Evolutionary conservation across 2,888 invertebrate genomes (phyloP).

Genomic region (Hofmannophila pseudospretella): DNA sequence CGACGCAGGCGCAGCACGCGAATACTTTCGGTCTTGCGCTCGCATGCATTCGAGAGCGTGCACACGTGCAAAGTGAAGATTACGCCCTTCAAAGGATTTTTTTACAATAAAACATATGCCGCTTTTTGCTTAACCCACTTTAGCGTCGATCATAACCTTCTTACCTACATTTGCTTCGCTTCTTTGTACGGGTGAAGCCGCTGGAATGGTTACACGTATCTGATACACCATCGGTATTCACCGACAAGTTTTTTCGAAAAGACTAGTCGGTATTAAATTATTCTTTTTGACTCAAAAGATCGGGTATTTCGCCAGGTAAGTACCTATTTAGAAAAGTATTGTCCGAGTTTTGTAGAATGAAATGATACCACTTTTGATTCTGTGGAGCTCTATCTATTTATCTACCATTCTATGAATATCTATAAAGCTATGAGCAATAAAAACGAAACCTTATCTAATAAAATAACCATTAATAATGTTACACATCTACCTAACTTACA

Average conservation of each 20-base stretch:
- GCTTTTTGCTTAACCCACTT: slow-evolving; percentile 77
- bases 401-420: too few relatives aligned
- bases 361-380: too few relatives aligned
- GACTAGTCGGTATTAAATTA: slow-evolving; percentile 3
- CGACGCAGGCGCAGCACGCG: slow-evolving; percentile 29
- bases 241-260: slow-evolving; percentile 4
- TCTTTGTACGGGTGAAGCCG: slow-evolving; percentile 59
- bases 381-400: too few relatives aligned
- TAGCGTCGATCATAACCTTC: slow-evolving; percentile 74
- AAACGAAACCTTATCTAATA: too few relatives aligned
- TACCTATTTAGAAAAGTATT: too few relatives aligned
- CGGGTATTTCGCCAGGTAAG: neutral
- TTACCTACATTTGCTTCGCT: slow-evolving; percentile 74
- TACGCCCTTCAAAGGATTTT: slow-evolving; percentile 65
- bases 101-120: slow-evolving; percentile 75
- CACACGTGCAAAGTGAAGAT: slow-evolving; percentile 77
- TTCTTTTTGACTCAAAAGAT: neutral
- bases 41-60: slow-evolving; percentile 13
- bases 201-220: slow-evolving; percentile 34
- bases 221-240: slow-evolving; percentile 15
- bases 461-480: too few relatives aligned
- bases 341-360: too few relatives aligned
- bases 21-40: slow-evolving; percentile 45
- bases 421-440: too few relatives aligned
- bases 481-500: too few relatives aligned